Evolutionary conservation across 2,113 vertebrate genomes (phyloP).

Genomic region (Aythya baeri): DNA sequence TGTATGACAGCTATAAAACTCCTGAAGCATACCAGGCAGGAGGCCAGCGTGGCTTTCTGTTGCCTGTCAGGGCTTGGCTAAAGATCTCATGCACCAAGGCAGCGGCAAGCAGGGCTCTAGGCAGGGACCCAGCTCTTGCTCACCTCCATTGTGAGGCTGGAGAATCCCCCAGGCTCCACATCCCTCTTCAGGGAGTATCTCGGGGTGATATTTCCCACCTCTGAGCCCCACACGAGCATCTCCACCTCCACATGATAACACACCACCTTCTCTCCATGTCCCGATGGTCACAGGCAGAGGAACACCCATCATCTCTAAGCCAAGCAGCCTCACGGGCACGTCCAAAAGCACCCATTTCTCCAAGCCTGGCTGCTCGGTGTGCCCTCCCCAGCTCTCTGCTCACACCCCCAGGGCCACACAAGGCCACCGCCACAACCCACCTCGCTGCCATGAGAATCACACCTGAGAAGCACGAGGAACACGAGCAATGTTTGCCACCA

Average conservation of each 20-base stretch:
- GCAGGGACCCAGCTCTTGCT: neutral
- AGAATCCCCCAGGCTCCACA: neutral
- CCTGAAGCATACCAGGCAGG: constrained; percentile 29
- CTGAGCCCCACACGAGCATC: accelerated
- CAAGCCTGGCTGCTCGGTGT: neutral
- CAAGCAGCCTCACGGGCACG: accelerated
- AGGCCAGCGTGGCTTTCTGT: constrained; percentile 48
- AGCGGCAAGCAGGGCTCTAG: neutral
- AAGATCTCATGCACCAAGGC: constrained; percentile 14
- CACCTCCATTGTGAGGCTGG: neutral
- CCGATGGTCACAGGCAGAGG: accelerated
- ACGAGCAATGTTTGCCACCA: neutral
- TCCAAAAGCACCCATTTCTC: accelerated
- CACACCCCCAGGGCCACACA: neutral
- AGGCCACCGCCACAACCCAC: neutral
- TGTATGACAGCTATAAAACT: constrained; percentile 65
- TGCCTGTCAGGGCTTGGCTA: constrained; percentile 25
- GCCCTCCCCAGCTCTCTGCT: neutral
- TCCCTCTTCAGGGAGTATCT: accelerated
- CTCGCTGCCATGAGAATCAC: neutral
- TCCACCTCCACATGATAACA: accelerated
- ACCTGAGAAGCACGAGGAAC: neutral
- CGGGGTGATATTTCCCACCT: neutral
- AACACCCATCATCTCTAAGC: accelerated
- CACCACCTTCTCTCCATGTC: neutral